These are phyloP conservation scores for Deroplatys truncata DNA, from an alignment of 2,888 invertebrate genomes.

Conservation along the genomic window DNA sequence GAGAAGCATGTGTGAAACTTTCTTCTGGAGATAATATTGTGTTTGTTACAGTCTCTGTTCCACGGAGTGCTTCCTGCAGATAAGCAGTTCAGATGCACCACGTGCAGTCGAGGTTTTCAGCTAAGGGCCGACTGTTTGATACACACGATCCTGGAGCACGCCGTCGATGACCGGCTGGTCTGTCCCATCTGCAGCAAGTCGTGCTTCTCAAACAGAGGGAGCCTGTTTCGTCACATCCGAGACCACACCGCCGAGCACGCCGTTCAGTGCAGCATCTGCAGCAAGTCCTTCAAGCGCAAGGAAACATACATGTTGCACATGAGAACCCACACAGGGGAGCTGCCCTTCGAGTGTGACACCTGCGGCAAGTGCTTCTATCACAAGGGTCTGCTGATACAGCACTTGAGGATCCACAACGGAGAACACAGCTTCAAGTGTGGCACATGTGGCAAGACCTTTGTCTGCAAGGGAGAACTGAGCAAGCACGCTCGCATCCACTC, in stretches of 20 bases:
- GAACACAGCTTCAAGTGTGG: background rate
- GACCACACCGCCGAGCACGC: background rate
- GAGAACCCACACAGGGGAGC: background rate
- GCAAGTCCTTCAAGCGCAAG: background rate
- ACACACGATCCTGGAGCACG: background rate
- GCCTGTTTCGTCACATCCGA: conserved; percentile 38
- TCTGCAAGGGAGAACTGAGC: background rate
- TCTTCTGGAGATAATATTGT: background rate
- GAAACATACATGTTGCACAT: background rate
- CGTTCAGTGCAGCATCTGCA: background rate
- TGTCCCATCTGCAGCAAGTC: background rate
- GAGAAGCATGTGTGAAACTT: no score
- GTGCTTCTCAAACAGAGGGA: background rate
- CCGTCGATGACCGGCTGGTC: background rate
- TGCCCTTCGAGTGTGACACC: background rate
- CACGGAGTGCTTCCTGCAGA: background rate
- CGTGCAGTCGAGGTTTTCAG: background rate
- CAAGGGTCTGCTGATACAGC: background rate
- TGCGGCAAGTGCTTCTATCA: background rate
- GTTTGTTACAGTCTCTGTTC: background rate
- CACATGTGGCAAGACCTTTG: background rate
- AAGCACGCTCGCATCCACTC: background rate
- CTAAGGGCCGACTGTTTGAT: background rate
- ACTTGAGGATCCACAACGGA: background rate
- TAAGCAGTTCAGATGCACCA: background rate